These are phyloP conservation scores for Natator depressus DNA, from an alignment of 2,113 vertebrate genomes.

Conservation along the genomic window DNA sequence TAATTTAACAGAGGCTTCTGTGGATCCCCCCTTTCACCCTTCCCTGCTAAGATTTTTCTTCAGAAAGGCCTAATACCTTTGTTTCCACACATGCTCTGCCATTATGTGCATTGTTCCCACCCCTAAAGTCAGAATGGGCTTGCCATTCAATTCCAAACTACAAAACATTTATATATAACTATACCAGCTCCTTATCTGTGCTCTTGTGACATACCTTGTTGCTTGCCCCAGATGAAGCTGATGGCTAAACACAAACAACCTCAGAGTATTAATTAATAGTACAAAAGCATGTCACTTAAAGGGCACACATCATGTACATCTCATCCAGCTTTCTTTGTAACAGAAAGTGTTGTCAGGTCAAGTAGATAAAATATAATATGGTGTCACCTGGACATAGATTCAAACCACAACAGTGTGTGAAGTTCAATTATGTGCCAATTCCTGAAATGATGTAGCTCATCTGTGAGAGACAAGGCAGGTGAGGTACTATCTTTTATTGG, in stretches of 20 bases:
- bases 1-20: background rate
- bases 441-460: background rate
- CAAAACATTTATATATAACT: slow-evolving; percentile 31
- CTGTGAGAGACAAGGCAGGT: background rate
- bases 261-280: slow-evolving; percentile 66
- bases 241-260: slow-evolving; percentile 65
- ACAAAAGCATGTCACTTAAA: slow-evolving; percentile 44
- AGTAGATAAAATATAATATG: background rate
- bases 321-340: background rate
- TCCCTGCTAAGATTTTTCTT: background rate
- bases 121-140: slow-evolving; percentile 44
- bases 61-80: background rate
- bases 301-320: background rate
- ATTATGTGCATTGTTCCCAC: background rate
- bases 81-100: background rate
- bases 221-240: slow-evolving; percentile 60
- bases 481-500: background rate
- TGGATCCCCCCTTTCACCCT: background rate
- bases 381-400: slow-evolving; percentile 3
- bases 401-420: slow-evolving; percentile 25
- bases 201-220: slow-evolving; percentile 50
- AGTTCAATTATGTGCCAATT: background rate
- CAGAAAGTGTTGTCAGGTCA: background rate
- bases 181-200: slow-evolving; percentile 56
- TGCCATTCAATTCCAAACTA: slow-evolving; percentile 44